These are phyloP conservation scores for Boloria euphrosyne DNA, from an alignment of 2,888 invertebrate genomes.

Conservation along the genomic window DNA sequence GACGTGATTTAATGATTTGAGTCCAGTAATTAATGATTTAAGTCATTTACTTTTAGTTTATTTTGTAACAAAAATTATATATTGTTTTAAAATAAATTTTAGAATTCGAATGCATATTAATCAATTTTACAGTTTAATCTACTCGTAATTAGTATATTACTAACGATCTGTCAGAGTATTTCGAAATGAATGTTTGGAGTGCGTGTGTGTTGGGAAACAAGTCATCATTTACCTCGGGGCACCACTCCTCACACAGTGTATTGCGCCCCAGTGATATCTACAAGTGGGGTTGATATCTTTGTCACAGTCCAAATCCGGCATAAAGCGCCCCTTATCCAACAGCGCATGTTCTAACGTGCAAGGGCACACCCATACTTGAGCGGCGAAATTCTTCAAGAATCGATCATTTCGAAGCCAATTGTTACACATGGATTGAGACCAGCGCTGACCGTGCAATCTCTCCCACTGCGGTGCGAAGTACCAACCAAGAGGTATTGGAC, in stretches of 20 bases:
- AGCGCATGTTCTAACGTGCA: slow-evolving; percentile 95
- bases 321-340: slow-evolving; percentile 94
- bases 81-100: neutral
- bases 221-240: slow-evolving; percentile 88
- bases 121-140: too few species aligned
- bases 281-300: slow-evolving; percentile 95
- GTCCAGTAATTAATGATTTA: slow-evolving; percentile 13
- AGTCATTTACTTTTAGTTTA: too few species aligned
- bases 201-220: too few species aligned
- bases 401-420: slow-evolving; percentile 95
- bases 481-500: slow-evolving; percentile 95
- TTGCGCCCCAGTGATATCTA: slow-evolving; percentile 92
- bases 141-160: too few species aligned
- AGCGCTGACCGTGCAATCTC: slow-evolving; percentile 87
- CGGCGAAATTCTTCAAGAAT: slow-evolving; percentile 91
- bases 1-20: slow-evolving; percentile 71
- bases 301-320: slow-evolving; percentile 95
- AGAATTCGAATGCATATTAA: too few species aligned
- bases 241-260: slow-evolving; percentile 96
- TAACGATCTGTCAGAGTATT: too few species aligned
- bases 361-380: slow-evolving; percentile 93
- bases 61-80: too few species aligned
- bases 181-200: too few species aligned
- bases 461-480: slow-evolving; percentile 96
- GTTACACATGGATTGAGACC: slow-evolving; percentile 93